Conservation (phyloP, 2,797 vertebrate species). For the Petrocephalus schoutedeni region DNA sequence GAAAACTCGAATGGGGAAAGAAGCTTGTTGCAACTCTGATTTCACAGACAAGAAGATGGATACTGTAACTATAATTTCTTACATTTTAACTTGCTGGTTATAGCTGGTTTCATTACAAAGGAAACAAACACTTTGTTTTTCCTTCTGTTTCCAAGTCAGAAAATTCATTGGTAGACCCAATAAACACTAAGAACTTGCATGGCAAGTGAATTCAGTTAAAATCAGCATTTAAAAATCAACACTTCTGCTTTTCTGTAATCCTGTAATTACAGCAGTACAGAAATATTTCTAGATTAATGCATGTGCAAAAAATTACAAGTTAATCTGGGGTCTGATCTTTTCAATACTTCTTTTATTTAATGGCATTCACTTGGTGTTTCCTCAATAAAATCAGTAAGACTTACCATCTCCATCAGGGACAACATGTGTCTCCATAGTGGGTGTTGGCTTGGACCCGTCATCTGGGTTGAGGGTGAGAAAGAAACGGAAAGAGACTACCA, state of each 20-base stretch:
- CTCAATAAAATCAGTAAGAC: neutral
- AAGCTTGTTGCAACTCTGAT: neutral
- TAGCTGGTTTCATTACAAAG: neutral
- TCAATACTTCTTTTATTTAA: neutral
- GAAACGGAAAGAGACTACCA: conserved; percentile 99
- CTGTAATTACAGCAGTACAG: neutral
- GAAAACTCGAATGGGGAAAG: neutral
- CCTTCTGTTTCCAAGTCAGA: too few relatives aligned
- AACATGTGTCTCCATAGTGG: conserved; percentile 87
- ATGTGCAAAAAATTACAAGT: neutral
- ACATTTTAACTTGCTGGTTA: neutral
- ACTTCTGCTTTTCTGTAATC: neutral
- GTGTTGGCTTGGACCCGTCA: conserved; percentile 91
- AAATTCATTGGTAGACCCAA: neutral
- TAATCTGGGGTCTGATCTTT: neutral
- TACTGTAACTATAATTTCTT: neutral
- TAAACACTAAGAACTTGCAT: neutral
- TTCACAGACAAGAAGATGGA: neutral
- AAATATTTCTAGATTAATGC: neutral
- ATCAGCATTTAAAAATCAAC: neutral
- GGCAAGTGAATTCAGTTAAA: neutral
- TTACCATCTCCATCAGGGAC: conserved; percentile 90
- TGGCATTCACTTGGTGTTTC: neutral
- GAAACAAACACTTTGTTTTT: neutral
- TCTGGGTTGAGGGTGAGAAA: conserved; percentile 99